A percentile compares a stretch with the other conserved stretches of the same genome.
phyloP scores from a whole-genome alignment of 2,113 vertebrate species.

The Sterna hirundo region DNA sequence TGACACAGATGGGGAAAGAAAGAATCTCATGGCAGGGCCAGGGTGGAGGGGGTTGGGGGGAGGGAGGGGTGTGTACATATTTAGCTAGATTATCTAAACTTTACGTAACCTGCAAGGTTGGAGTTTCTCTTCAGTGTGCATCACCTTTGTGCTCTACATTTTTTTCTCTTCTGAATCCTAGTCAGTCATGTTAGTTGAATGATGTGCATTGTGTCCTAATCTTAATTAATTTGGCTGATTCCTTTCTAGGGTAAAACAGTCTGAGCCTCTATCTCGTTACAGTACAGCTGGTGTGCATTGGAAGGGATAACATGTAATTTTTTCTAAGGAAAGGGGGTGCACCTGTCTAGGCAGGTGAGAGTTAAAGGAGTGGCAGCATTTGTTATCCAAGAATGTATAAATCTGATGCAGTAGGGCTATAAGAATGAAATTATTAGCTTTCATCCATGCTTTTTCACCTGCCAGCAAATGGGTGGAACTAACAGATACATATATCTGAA shows the following conservation, averaged over 20 bases:
- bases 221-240: not conserved
- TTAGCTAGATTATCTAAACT: not conserved
- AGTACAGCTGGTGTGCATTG: not conserved
- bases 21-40: not conserved
- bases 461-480: not conserved
- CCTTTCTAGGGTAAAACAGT: not conserved
- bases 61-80: accelerated
- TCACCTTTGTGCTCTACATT: not conserved
- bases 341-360: not conserved
- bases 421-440: not conserved
- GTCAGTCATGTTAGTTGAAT: not conserved
- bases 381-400: not conserved
- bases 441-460: not conserved
- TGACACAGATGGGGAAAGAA: not conserved
- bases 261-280: not conserved
- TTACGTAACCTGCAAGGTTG: not conserved
- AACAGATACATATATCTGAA: not conserved
- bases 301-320: not conserved
- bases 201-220: not conserved
- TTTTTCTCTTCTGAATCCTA: not conserved
- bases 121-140: not conserved
- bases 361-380: not conserved
- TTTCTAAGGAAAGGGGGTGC: not conserved
- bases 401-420: not conserved
- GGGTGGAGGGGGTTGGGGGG: no score